Conservation (phyloP, 1,140 invertebrate species). For the Campodea augens region DNA sequence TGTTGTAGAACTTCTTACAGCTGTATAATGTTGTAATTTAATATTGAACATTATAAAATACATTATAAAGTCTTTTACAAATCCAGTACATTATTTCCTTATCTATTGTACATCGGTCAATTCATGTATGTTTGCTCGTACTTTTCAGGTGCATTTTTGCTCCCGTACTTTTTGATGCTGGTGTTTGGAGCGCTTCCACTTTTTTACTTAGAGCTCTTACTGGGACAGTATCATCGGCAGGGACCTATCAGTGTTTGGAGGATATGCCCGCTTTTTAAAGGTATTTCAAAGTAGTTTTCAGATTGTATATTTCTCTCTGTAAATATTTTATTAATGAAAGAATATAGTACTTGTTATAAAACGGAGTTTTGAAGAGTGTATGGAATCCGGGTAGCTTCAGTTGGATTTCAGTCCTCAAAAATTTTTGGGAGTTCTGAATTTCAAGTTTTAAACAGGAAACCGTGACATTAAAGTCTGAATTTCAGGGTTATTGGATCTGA, state of each 20-base stretch:
- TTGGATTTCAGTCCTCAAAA: neutral
- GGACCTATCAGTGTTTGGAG: slow-evolving; percentile 60
- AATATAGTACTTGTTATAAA: neutral
- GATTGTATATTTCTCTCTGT: neutral
- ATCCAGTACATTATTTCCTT: too few relatives aligned
- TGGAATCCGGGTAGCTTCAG: neutral
- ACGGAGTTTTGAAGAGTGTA: neutral
- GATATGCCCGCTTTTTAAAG: slow-evolving; percentile 32
- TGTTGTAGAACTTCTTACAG: too few relatives aligned
- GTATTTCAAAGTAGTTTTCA: slow-evolving; percentile 9
- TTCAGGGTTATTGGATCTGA: too few relatives aligned
- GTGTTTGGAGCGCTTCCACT: slow-evolving; percentile 65
- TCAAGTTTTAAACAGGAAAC: too few relatives aligned
- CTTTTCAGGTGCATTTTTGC: slow-evolving; percentile 56
- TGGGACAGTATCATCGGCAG: slow-evolving; percentile 65
- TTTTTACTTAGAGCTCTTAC: slow-evolving; percentile 71
- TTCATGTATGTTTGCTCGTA: too few relatives aligned
- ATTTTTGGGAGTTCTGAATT: too few relatives aligned
- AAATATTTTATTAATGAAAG: neutral
- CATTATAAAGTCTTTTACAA: too few relatives aligned
- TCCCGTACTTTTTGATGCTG: slow-evolving; percentile 53
- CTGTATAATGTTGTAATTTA: too few relatives aligned
- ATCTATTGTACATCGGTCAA: too few relatives aligned
- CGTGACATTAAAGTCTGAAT: too few relatives aligned
- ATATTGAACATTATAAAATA: too few relatives aligned